These are phyloP conservation scores for Mesoligia furuncula DNA, from an alignment of 2,888 invertebrate genomes.

Conservation along the genomic window DNA sequence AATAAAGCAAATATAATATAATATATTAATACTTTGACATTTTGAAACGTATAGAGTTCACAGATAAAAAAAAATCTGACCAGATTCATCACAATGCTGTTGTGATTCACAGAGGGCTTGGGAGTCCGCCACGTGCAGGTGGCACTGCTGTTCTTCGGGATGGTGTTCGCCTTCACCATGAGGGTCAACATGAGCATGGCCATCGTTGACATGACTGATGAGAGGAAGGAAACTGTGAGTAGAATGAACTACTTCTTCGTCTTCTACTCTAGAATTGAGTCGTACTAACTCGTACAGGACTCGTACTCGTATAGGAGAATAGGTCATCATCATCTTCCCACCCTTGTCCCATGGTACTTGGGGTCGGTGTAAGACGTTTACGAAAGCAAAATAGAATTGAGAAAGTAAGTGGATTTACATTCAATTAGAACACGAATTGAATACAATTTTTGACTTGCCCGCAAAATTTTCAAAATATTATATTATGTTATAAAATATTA, in stretches of 20 bases:
- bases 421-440: neutral
- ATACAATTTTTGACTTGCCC: neutral
- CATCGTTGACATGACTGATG: conserved; percentile 92
- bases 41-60: neutral
- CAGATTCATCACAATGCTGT: neutral
- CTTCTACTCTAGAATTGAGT: neutral
- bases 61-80: neutral
- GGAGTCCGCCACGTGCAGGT: conserved; percentile 91
- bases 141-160: conserved; percentile 88
- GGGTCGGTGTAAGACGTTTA: neutral
- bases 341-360: neutral
- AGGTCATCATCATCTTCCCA: neutral
- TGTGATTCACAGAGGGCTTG: conserved; percentile 73
- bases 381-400: neutral
- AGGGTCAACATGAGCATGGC: conserved; percentile 92
- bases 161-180: conserved; percentile 91
- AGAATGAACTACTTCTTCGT: too few species aligned
- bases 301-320: too few species aligned
- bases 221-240: conserved; percentile 67
- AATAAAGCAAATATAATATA: too few species aligned
- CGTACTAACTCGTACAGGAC: too few species aligned
- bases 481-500: too few species aligned
- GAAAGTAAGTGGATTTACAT: neutral
- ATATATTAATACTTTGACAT: neutral
- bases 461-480: neutral